Percentiles rank a stretch among this genome's conserved stretches.
phyloP scores from a whole-genome alignment of 2,797 vertebrate species.

The Alosa sapidissima region DNA sequence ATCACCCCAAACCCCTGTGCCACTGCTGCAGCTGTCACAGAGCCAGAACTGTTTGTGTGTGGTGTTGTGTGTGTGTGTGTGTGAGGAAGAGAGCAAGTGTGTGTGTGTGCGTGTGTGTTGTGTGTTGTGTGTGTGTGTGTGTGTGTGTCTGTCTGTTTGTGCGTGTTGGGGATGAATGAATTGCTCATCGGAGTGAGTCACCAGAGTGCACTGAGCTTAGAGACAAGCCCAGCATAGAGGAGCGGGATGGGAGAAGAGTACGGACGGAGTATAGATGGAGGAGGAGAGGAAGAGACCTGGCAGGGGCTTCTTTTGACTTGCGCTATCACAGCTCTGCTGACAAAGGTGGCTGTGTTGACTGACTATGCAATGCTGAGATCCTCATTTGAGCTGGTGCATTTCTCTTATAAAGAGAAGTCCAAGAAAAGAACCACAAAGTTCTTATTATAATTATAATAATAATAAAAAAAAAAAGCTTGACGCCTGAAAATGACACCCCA shows the following conservation, averaged over 20 bases:
- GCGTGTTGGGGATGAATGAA: background rate
- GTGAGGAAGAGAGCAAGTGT: background rate
- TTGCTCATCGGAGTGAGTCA: conserved; percentile 28
- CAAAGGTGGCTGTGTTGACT: background rate
- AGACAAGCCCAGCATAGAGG: conserved; percentile 12
- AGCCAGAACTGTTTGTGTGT: background rate
- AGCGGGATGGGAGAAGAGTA: background rate
- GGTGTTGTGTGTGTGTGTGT: conserved; percentile 23
- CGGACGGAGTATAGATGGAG: background rate
- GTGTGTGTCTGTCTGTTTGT: conserved; percentile 18
- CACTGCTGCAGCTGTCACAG: conserved; percentile 39
- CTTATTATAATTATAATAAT: no score
- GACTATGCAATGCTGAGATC: background rate
- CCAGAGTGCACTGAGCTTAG: conserved; percentile 14
- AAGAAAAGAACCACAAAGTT: background rate
- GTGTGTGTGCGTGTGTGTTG: background rate
- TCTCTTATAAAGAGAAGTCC: background rate
- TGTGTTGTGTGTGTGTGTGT: background rate
- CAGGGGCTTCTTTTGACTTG: conserved; percentile 2
- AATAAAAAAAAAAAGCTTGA: background rate
- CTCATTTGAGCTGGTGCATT: background rate
- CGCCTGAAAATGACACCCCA: background rate
- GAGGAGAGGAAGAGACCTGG: background rate
- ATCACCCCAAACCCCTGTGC: conserved; percentile 22
- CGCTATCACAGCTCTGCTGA: conserved; percentile 6